Percentiles rank a stretch among this genome's conserved stretches.
phyloP scores from a whole-genome alignment of 2,888 invertebrate genomes.

The Aporophyla lueneburgensis region DNA sequence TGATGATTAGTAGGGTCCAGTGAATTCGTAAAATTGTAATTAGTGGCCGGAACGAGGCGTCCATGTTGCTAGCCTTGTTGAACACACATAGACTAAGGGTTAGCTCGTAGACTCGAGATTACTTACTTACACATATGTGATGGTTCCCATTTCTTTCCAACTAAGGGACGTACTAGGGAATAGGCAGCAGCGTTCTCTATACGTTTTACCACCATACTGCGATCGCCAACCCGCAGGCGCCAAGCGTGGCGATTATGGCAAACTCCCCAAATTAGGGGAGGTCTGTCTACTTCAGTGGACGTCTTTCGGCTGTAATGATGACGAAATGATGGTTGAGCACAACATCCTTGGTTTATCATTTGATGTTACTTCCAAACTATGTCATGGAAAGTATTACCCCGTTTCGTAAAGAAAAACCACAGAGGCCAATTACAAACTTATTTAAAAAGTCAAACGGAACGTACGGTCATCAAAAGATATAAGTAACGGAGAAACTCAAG shows the following conservation, averaged over 20 bases:
- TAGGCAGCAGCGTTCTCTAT: no score
- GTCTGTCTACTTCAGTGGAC: no score
- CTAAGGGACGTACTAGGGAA: no score
- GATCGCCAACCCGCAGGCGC: no score
- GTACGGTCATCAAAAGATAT: no score
- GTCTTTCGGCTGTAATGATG: no score
- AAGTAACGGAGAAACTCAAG: no score
- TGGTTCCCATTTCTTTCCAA: not conserved
- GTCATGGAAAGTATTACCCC: not conserved
- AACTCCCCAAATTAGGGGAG: no score
- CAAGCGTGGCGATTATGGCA: no score
- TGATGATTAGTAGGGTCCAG: slow-evolving; percentile 71
- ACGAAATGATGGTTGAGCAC: no score
- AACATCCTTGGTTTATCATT: not conserved
- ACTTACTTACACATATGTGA: not conserved
- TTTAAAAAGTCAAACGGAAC: no score
- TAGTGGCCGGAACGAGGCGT: slow-evolving; percentile 4
- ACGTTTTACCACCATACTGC: no score
- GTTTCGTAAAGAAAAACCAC: not conserved
- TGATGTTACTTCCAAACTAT: not conserved
- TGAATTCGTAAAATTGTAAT: slow-evolving; percentile 67
- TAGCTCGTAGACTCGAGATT: not conserved
- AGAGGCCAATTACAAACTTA: not conserved
- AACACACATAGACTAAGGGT: slow-evolving; percentile 4
- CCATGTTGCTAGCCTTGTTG: slow-evolving; percentile 13